Evolutionary conservation across 2,797 vertebrate species (phyloP).

Genomic region (Gobionotothen gibberifrons): DNA sequence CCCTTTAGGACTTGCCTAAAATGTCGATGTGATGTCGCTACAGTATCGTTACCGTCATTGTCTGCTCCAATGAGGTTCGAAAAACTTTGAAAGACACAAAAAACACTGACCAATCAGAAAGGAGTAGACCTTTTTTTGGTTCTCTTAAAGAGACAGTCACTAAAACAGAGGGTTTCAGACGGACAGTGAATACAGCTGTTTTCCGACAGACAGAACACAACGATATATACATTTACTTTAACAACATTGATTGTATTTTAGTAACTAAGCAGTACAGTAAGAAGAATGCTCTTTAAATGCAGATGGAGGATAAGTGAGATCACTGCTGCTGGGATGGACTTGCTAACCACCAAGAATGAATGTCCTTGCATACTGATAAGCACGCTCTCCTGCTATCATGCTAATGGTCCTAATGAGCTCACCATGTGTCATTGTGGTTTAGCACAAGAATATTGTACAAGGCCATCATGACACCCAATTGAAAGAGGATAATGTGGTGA

Average conservation of each 20-base stretch:
- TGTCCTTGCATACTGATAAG: constrained; percentile 37
- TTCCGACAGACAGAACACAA: neutral
- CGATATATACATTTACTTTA: neutral
- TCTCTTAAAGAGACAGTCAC: no score
- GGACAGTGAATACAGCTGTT: no score
- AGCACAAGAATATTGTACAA: constrained; percentile 8
- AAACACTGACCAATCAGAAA: no score
- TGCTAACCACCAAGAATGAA: constrained; percentile 13
- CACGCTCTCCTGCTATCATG: constrained; percentile 2
- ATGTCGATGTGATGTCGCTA: no score
- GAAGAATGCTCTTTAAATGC: constrained; percentile 21
- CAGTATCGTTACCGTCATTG: no score
- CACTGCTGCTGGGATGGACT: constrained; percentile 18
- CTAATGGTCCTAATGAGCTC: constrained; percentile 41
- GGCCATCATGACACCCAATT: neutral
- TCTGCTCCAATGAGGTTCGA: no score
- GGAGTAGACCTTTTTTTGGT: no score
- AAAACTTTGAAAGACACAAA: no score
- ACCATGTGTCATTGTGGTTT: constrained; percentile 23
- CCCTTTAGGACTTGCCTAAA: no score
- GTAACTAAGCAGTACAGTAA: neutral
- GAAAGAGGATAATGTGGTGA: neutral
- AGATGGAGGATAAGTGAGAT: constrained; percentile 5
- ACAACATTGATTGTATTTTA: neutral
- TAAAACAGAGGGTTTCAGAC: no score